Evolutionary conservation across 2,113 vertebrate species (phyloP), one percentile per base, ranked within the genome.

Genomic region (Micronycteris hirsuta): DNA sequence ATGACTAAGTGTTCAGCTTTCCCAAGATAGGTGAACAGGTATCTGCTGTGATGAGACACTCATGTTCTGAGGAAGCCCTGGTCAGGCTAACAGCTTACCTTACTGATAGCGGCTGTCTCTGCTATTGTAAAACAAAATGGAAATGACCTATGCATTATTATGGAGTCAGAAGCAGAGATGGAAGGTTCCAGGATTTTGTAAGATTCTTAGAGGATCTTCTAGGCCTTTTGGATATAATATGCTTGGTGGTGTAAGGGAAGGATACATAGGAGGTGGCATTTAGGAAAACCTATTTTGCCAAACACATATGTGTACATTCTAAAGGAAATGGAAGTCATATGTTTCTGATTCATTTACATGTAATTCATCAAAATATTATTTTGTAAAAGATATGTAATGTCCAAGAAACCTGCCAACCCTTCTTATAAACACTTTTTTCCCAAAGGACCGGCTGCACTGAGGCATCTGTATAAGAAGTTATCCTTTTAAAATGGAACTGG

Each of bases 321-420:
- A 95, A 89, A 94, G 91, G 96, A 96, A 97, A 97, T 96, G 84
- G 67, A 94, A 97, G 83, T 94, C 97, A 97, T 96, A 94, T 97
- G 97, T 96, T 97, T 97, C 94, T 97, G 93, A 97, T 96, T 97
- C 96, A 97, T 97, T 97, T 97, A 97, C 97, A 97, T 97, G 96
- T 95, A 97, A 97, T 97, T 94, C 96, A 98, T 97, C 96, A 97
- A 97, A 97, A 97, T 97, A 98, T 97, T 97, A 98, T 96, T 97
- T 96, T 97, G 86, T 97, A 97, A 95, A 91, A 97, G 89, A 94
- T 94, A 97, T 94, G 97, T 98, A 97, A 96, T 97, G 96, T 97
- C 94, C 93, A 96, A 94, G 89, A 94, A 97, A 97, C 94, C 80
- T 96, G 93, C 95, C 97, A 97, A 98, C 28, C 70, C 84, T 93